Evolutionary conservation across 2,113 vertebrate genomes (phyloP).

Genomic region (Haliaeetus leucogaster): DNA sequence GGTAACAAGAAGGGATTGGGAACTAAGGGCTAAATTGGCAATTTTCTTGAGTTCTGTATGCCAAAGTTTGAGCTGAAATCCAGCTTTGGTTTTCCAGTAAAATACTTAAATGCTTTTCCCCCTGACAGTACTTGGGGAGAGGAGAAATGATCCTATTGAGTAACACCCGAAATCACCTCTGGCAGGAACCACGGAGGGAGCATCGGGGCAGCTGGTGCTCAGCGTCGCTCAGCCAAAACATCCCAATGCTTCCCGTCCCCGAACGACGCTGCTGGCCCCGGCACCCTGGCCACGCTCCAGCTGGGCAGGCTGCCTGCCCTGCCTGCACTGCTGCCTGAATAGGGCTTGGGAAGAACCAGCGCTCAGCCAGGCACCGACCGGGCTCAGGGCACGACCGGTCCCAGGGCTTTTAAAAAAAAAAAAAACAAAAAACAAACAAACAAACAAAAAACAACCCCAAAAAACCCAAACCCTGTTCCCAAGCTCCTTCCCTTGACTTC

Average conservation of each 20-base stretch:
- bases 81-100: not conserved
- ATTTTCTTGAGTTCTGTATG: accelerated
- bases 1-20: not conserved
- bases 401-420: not conserved
- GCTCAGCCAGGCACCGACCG: not conserved
- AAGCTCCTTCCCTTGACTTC: not conserved
- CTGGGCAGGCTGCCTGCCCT: not conserved
- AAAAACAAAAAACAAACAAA: not conserved
- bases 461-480: not conserved
- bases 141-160: not conserved
- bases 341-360: not conserved
- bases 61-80: not conserved
- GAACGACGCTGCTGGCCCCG: not conserved
- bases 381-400: accelerated
- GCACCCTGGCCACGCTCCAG: not conserved
- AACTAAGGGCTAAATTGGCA: not conserved
- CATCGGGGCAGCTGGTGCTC: not conserved
- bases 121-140: not conserved
- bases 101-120: accelerated
- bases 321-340: not conserved
- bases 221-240: no score
- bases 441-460: no score
- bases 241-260: not conserved
- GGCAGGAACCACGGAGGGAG: not conserved
- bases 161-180: not conserved